Base-by-base conservation (phyloP, 2,113 vertebrate genomes). In the Tiliqua scincoides region DNA sequence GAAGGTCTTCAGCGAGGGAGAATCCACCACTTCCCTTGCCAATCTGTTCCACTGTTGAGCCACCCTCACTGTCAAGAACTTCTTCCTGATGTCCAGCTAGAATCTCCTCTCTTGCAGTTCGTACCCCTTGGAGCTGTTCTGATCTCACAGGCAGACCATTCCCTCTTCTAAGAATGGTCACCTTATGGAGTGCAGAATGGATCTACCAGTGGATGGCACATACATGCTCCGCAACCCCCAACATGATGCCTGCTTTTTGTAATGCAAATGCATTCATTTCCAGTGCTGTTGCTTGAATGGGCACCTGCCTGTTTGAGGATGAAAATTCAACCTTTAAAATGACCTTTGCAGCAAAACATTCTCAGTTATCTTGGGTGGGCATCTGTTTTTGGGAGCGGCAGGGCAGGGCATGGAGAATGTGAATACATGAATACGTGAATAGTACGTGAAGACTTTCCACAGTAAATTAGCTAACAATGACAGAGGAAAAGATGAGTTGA, bases 401-500 rank as follows among this genome's bases (percentile, higher is more conserved):
- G 85, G 86, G 91, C 75, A 73, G 61, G 40, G 9, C 88, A 54
- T 7, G 90, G 89, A 95, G 88, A 87, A 40, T 77, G 81, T 93
- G 54, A 57, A 57, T 57, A 57, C 54, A 57, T 57, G 54, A 57
- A 57, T 57, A 57, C 17, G 17, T 57, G 54, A 57, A 57, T 95
- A 90, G 87, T 79, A 92, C 89, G 91, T 76, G 90, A 89, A 77
- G 87, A 86, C 87, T 95, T 95, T 94, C 85, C 88, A 90, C 87
- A 91, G 86, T 74, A 91, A 91, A 92, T 92, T 91, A 85, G 88
- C 91, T 92, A 91, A 10, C 80, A 75, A 85, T 65, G 83, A 88
- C 84, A 85, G 37, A 92, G 93, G 94, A 93, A 95, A 95, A 94
- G 91, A 86, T 78, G 89, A 89, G 89, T 87, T 80, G 74, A 88